Conservation (phyloP, 2,797 vertebrate genomes). For the Limnodromus scolopaceus region DNA sequence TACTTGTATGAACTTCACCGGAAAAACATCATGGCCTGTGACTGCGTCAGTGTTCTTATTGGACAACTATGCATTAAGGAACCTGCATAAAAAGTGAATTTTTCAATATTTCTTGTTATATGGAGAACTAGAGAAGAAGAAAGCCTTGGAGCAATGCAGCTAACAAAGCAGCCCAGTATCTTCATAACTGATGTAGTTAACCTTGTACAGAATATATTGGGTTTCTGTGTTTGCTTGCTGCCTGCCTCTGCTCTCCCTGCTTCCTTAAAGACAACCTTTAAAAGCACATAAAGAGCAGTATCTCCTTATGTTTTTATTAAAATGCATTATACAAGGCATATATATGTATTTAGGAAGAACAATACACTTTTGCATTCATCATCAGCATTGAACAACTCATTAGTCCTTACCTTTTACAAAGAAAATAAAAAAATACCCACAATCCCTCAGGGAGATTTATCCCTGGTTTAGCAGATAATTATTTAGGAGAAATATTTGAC, state of each 20-base stretch:
- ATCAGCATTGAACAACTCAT: neutral
- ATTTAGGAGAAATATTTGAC: neutral
- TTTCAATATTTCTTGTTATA: neutral
- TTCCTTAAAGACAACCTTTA: neutral
- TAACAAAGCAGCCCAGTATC: neutral
- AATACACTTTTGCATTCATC: neutral
- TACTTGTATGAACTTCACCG: neutral
- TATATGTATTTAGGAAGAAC: neutral
- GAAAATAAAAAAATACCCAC: neutral
- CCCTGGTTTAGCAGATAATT: neutral
- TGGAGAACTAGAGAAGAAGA: neutral
- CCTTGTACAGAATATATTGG: neutral
- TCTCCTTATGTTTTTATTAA: neutral
- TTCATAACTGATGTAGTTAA: neutral
- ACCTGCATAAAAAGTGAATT: neutral
- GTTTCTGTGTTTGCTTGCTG: neutral
- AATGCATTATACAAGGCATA: neutral
- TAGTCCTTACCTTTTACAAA: neutral
- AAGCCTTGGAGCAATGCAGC: neutral
- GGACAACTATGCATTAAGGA: neutral
- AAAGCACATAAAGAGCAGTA: neutral
- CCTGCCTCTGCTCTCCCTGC: neutral
- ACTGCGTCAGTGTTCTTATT: neutral
- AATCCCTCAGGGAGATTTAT: neutral
- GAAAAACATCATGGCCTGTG: neutral